A percentile compares a stretch with the other conserved stretches of the same genome.
Evolutionary conservation across 1,140 invertebrate species (phyloP).

Genomic region (Drosophila athabasca): DNA sequence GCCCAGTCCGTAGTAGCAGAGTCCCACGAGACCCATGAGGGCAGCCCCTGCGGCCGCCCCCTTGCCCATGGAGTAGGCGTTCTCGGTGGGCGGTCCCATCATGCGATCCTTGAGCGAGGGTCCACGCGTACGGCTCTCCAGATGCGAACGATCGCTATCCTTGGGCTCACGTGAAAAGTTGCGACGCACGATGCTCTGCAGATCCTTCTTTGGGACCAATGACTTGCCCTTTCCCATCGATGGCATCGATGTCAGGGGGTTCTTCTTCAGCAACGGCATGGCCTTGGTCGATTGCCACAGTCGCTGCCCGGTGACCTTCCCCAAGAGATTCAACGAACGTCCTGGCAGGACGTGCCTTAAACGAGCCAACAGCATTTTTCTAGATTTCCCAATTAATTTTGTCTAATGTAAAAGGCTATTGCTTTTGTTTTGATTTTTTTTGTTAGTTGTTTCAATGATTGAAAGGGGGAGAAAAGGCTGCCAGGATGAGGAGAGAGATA

Average conservation of each 20-base stretch:
- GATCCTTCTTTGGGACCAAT: constrained; percentile 1
- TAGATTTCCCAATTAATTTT: too few species aligned
- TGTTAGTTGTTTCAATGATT: background rate
- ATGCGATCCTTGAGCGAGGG: constrained; percentile 71
- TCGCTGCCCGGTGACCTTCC: constrained; percentile 8
- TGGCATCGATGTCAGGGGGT: background rate
- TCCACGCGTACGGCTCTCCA: constrained; percentile 38
- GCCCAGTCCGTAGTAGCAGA: constrained; percentile 98
- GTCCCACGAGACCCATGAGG: constrained; percentile 92
- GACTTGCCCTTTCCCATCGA: constrained; percentile 1
- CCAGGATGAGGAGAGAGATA: too few species aligned
- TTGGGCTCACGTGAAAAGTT: constrained; percentile 50
- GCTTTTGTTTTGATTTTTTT: background rate
- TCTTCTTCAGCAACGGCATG: background rate
- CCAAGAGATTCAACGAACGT: constrained; percentile 37
- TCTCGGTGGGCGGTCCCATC: constrained; percentile 76
- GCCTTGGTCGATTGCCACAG: constrained; percentile 35
- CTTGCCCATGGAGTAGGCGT: constrained; percentile 93
- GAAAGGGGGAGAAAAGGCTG: too few species aligned
- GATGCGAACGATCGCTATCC: constrained; percentile 40
- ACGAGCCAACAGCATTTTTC: constrained; percentile 59
- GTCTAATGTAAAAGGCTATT: too few species aligned
- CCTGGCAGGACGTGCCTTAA: constrained; percentile 32
- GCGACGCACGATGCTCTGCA: constrained; percentile 21
- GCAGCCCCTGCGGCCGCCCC: constrained; percentile 94